Conservation (phyloP, 2,888 invertebrate species). For the Caenorhabditis auriculariae region DNA sequence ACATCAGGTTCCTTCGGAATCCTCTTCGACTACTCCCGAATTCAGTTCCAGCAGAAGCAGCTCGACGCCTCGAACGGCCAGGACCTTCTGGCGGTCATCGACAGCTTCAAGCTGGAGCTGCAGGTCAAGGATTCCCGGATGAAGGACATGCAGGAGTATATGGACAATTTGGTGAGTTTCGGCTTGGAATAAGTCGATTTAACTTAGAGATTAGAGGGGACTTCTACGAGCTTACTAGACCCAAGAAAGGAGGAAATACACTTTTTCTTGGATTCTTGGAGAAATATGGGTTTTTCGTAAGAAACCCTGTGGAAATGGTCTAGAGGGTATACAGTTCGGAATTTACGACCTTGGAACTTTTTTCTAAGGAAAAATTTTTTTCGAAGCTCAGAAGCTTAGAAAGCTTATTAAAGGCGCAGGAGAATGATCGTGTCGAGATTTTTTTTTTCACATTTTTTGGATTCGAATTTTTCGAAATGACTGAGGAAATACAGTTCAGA, state of each 20-base stretch:
- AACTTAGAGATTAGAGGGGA: neutral
- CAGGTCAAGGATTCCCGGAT: slow-evolving; percentile 46
- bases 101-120: slow-evolving; percentile 50
- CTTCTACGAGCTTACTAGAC: slow-evolving; percentile 3
- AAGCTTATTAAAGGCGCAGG: too few species aligned
- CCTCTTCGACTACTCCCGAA: neutral
- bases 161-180: slow-evolving; percentile 64
- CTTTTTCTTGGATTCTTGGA: neutral
- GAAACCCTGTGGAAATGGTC: too few species aligned
- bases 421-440: too few species aligned
- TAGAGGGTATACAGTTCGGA: too few species aligned
- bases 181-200: neutral
- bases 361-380: too few species aligned
- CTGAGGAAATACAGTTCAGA: too few species aligned
- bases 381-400: too few species aligned
- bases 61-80: slow-evolving; percentile 18
- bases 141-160: slow-evolving; percentile 40
- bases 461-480: too few species aligned
- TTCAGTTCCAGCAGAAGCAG: slow-evolving; percentile 2
- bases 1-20: neutral
- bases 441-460: too few species aligned
- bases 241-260: slow-evolving; percentile 13
- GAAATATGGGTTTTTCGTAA: neutral
- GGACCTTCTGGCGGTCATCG: slow-evolving; percentile 48
- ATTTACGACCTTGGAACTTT: too few species aligned